Conservation (phyloP, 37 sponge, comb jelly and placozoan genomes). For the Halichondria panicea region DNA sequence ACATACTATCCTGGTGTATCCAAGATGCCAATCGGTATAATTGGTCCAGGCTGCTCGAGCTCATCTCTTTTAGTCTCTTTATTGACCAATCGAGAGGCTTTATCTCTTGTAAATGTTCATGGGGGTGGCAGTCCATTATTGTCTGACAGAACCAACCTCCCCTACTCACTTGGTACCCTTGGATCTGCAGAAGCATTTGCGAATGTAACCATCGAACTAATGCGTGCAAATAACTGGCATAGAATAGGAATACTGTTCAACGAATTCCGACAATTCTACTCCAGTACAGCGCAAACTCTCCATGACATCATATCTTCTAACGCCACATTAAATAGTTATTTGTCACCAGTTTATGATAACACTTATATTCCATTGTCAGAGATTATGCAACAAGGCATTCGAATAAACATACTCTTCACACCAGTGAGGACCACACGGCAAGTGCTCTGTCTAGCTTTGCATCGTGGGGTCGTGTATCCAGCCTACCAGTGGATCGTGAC, state of each 20-base stretch:
- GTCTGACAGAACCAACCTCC: neutral
- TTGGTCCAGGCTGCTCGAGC: slow-evolving; percentile 25
- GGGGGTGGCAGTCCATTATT: neutral
- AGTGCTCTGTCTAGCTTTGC: slow-evolving; percentile 2
- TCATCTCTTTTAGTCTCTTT: neutral
- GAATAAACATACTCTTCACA: neutral
- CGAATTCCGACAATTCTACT: neutral
- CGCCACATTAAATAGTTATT: too few relatives aligned
- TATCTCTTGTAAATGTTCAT: slow-evolving; percentile 9
- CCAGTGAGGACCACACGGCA: neutral
- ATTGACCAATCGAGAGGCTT: neutral
- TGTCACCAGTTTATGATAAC: neutral
- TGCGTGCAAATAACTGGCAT: slow-evolving; percentile 6
- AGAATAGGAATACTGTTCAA: slow-evolving; percentile 7
- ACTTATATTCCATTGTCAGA: neutral
- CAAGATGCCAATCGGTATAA: neutral
- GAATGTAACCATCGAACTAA: neutral
- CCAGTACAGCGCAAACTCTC: neutral
- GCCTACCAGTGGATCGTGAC: slow-evolving; percentile 15
- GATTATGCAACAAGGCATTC: neutral
- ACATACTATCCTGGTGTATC: too few relatives aligned
- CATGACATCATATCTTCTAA: neutral
- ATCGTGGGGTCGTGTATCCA: neutral
- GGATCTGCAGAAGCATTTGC: slow-evolving; percentile 6
- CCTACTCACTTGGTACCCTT: slow-evolving; percentile 12